These are phyloP conservation scores for Eristalis pertinax DNA, from an alignment of 2,888 invertebrate species.

Conservation along the genomic window DNA sequence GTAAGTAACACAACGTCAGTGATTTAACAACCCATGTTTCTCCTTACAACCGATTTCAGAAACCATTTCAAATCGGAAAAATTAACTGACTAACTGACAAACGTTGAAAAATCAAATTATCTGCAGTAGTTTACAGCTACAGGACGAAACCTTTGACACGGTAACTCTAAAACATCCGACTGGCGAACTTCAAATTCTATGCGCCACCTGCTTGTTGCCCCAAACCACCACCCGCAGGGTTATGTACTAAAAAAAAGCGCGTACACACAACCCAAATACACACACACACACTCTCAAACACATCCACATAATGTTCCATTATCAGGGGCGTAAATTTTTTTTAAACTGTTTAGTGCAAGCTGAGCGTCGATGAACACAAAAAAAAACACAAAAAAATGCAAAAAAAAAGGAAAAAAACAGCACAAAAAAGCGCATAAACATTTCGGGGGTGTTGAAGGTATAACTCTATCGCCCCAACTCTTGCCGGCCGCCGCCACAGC, in stretches of 20 bases:
- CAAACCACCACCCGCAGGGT: neutral
- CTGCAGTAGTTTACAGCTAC: neutral
- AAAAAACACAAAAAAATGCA: neutral
- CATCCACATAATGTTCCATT: conserved; percentile 69
- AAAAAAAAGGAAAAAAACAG: neutral
- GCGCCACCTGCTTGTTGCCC: conserved; percentile 13
- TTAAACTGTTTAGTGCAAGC: conserved; percentile 70
- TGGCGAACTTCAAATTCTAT: conserved; percentile 68
- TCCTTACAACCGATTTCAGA: too few relatives aligned
- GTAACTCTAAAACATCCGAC: conserved; percentile 56
- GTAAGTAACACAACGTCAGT: too few relatives aligned
- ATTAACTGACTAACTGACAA: neutral
- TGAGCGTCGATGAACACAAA: conserved; percentile 25
- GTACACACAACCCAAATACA: conserved; percentile 69
- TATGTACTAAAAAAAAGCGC: conserved; percentile 73
- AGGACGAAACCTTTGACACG: neutral
- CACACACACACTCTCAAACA: conserved; percentile 42
- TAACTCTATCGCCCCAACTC: conserved; percentile 40
- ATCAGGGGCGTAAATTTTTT: conserved; percentile 69
- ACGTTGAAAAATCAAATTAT: neutral
- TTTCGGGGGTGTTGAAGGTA: conserved; percentile 61
- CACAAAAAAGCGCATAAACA: conserved; percentile 64
- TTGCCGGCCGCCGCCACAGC: conserved; percentile 47
- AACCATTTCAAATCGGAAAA: too few relatives aligned
- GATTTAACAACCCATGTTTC: too few relatives aligned